A percentile compares a stretch with the other conserved stretches of the same genome.
Conservation (phyloP, 1,140 invertebrate species). For the Drosophila orosa region DNA sequence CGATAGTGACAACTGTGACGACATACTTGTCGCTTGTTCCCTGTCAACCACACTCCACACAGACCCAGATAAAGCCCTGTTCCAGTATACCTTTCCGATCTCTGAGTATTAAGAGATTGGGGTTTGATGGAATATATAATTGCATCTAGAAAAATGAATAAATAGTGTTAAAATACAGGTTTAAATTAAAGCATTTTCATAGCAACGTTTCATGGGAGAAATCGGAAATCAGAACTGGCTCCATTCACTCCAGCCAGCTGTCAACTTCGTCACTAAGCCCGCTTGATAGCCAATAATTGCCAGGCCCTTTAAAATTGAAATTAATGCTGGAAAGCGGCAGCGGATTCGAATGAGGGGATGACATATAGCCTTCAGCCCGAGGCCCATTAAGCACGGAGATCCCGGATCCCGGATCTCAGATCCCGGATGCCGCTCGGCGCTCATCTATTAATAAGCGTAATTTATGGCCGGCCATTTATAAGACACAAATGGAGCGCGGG, state of each 20-base stretch:
- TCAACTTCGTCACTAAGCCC: slow-evolving; percentile 53
- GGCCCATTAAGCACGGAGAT: slow-evolving; percentile 48
- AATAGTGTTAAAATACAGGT: neutral
- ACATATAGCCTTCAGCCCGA: slow-evolving; percentile 29
- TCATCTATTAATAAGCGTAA: slow-evolving; percentile 74
- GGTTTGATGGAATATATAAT: no score
- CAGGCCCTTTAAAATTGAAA: slow-evolving; percentile 59
- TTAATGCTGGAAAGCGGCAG: slow-evolving; percentile 19
- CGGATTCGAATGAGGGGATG: slow-evolving; percentile 15
- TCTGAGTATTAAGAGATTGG: no score
- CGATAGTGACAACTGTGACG: slow-evolving; percentile 81
- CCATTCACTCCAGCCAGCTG: slow-evolving; percentile 59
- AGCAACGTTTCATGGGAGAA: neutral
- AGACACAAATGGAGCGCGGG: slow-evolving; percentile 29
- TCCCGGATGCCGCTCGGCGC: slow-evolving; percentile 34
- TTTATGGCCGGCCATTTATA: slow-evolving; percentile 70
- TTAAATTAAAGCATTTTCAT: neutral
- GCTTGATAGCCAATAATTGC: slow-evolving; percentile 64
- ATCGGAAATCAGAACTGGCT: slow-evolving; percentile 21
- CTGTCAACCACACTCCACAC: slow-evolving; percentile 56
- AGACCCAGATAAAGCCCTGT: neutral
- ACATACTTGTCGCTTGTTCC: slow-evolving; percentile 76
- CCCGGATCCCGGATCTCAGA: slow-evolving; percentile 10
- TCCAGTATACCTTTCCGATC: neutral
- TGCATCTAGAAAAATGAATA: neutral